These are phyloP conservation scores for Ophraella communa DNA, from an alignment of 2,888 invertebrate species.

Conservation along the genomic window DNA sequence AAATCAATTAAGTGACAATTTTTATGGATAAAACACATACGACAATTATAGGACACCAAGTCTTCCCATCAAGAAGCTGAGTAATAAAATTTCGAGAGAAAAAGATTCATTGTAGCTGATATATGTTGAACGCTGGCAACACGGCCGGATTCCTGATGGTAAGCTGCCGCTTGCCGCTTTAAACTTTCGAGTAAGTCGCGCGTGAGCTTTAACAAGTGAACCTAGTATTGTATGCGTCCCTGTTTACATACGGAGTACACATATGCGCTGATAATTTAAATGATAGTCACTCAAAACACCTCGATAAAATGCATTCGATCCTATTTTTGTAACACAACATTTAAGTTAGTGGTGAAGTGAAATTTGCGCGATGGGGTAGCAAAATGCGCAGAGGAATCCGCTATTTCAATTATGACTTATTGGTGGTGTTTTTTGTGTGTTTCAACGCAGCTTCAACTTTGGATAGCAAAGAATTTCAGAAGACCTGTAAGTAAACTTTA, in stretches of 20 bases:
- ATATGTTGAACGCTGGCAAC: not conserved
- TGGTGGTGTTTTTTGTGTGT: slow-evolving; percentile 32
- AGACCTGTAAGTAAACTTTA: slow-evolving; percentile 47
- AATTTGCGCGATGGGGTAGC: slow-evolving; percentile 29
- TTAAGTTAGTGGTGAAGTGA: not conserved
- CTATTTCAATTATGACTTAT: slow-evolving; percentile 17
- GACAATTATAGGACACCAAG: no score
- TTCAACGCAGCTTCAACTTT: slow-evolving; percentile 35
- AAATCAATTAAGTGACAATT: no score
- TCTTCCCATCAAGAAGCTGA: no score
- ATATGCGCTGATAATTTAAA: slow-evolving; percentile 39
- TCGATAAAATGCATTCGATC: not conserved
- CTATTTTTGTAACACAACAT: not conserved
- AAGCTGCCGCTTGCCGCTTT: not conserved
- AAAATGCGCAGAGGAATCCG: slow-evolving; percentile 37
- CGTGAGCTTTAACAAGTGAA: slow-evolving; percentile 19
- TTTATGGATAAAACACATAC: no score
- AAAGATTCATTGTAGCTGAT: not conserved
- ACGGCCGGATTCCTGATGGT: not conserved
- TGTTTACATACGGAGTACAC: slow-evolving; percentile 28
- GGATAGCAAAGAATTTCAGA: slow-evolving; percentile 51
- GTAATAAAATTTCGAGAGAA: no score
- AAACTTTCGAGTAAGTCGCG: slow-evolving; percentile 8
- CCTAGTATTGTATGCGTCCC: slow-evolving; percentile 45
- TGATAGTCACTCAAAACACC: not conserved